Percentiles rank a stretch among this genome's conserved stretches.
phyloP scores from a whole-genome alignment of 2,113 vertebrate species.

The Entomyzon cyanotis region DNA sequence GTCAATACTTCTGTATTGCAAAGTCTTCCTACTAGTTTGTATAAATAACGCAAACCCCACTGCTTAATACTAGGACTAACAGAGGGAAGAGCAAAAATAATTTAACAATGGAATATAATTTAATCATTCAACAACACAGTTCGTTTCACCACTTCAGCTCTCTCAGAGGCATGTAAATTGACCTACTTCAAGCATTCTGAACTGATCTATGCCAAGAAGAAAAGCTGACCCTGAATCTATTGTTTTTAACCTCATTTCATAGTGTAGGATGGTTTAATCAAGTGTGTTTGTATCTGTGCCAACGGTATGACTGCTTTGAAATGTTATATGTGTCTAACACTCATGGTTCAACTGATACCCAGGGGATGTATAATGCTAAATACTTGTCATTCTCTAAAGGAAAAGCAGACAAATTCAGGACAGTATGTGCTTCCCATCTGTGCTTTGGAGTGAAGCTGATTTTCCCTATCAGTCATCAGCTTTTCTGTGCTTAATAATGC shows the following conservation, averaged over 20 bases:
- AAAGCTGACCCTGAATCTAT: background rate
- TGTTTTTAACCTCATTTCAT: background rate
- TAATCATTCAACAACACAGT: background rate
- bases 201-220: background rate
- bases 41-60: background rate
- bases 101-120: background rate
- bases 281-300: background rate
- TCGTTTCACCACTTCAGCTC: background rate
- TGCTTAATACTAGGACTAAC: background rate
- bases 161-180: background rate
- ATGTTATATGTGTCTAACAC: background rate
- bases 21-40: background rate
- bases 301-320: background rate
- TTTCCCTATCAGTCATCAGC: slow-evolving; percentile 8
- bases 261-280: background rate
- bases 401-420: slow-evolving; percentile 19
- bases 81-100: background rate
- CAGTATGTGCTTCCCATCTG: slow-evolving; percentile 36
- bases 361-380: background rate
- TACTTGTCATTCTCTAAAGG: slow-evolving; percentile 5
- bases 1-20: background rate
- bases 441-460: background rate
- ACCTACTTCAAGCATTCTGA: background rate
- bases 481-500: background rate
- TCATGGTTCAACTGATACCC: background rate